Evolutionary conservation across 1,140 invertebrate species (phyloP).

Genomic region (Psilanteris sp.): DNA sequence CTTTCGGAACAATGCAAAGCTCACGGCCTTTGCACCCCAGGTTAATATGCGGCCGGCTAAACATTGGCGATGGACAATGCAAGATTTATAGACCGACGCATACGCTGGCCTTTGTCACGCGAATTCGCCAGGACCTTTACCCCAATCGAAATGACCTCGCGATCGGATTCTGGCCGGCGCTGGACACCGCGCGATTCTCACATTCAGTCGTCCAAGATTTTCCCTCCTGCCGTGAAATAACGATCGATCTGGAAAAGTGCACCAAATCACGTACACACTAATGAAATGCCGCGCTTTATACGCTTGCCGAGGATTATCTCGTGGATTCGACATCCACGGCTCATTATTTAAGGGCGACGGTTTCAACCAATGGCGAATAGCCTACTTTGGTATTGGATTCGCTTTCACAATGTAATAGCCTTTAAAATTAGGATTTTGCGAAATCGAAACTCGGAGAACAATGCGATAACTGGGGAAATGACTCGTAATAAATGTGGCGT

Average conservation of each 20-base stretch:
- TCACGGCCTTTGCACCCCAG: conserved; percentile 76
- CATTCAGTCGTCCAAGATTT: conserved; percentile 24
- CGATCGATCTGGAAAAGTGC: conserved; percentile 27
- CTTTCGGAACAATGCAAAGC: conserved; percentile 73
- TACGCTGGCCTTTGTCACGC: conserved; percentile 70
- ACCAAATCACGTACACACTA: conserved; percentile 32
- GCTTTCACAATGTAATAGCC: conserved; percentile 17
- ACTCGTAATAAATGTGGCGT: background rate
- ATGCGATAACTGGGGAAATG: background rate
- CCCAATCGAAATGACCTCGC: conserved; percentile 28
- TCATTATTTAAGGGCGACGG: conserved; percentile 24
- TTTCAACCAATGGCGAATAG: background rate
- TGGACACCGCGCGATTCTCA: conserved; percentile 44
- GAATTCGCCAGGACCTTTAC: conserved; percentile 26
- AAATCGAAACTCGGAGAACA: background rate
- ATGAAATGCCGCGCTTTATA: conserved; percentile 28
- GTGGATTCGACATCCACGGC: conserved; percentile 9
- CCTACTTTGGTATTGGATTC: background rate
- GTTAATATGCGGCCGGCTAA: conserved; percentile 80
- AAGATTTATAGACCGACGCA: conserved; percentile 77
- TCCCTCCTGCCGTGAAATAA: conserved; percentile 46
- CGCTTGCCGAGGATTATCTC: conserved; percentile 31
- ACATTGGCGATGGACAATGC: conserved; percentile 76
- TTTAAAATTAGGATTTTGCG: conserved; percentile 37
- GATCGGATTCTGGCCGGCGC: conserved; percentile 31